phyloP scores from a whole-genome alignment of 2,113 vertebrate genomes.

The Brienomyrus longianalis region DNA sequence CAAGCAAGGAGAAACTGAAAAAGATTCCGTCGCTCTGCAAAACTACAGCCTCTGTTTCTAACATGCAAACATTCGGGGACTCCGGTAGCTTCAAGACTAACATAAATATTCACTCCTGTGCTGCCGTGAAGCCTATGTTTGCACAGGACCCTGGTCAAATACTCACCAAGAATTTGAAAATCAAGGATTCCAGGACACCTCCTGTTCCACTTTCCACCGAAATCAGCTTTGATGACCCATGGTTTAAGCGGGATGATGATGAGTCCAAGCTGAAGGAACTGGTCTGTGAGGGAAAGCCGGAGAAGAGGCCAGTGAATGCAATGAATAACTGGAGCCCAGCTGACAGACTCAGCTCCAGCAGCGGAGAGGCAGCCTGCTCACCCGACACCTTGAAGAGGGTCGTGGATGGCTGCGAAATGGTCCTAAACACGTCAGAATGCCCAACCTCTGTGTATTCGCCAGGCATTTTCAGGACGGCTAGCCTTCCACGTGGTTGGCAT shows the following conservation, averaged over 20 bases:
- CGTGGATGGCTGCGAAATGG: slow-evolving; percentile 82
- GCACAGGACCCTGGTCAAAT: slow-evolving; percentile 52
- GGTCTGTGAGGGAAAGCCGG: slow-evolving; percentile 42
- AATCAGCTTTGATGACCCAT: slow-evolving; percentile 84
- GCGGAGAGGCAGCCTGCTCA: slow-evolving; percentile 62
- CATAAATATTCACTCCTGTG: slow-evolving; percentile 72
- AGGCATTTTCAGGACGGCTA: slow-evolving; percentile 67
- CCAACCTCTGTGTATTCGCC: slow-evolving; percentile 57
- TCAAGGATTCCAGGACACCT: slow-evolving; percentile 53
- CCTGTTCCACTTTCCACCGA: slow-evolving; percentile 56
- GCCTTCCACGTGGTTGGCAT: slow-evolving; percentile 69
- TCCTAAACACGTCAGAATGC: slow-evolving; percentile 41
- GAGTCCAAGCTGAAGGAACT: slow-evolving; percentile 45
- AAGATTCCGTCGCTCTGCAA: slow-evolving; percentile 74
- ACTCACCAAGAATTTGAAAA: slow-evolving; percentile 35
- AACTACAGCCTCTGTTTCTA: slow-evolving; percentile 72
- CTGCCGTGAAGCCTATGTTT: slow-evolving; percentile 68
- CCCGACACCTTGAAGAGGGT: slow-evolving; percentile 72
- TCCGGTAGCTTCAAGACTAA: slow-evolving; percentile 74
- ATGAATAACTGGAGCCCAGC: slow-evolving; percentile 34
- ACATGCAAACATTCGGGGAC: slow-evolving; percentile 52
- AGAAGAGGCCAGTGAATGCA: slow-evolving; percentile 47
- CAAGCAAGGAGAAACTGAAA: slow-evolving; percentile 60
- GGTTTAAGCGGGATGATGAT: slow-evolving; percentile 76
- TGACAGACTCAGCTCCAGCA: slow-evolving; percentile 63